Base-by-base conservation (phyloP, 2,888 invertebrate species). In the Nemoura dubitans region DNA sequence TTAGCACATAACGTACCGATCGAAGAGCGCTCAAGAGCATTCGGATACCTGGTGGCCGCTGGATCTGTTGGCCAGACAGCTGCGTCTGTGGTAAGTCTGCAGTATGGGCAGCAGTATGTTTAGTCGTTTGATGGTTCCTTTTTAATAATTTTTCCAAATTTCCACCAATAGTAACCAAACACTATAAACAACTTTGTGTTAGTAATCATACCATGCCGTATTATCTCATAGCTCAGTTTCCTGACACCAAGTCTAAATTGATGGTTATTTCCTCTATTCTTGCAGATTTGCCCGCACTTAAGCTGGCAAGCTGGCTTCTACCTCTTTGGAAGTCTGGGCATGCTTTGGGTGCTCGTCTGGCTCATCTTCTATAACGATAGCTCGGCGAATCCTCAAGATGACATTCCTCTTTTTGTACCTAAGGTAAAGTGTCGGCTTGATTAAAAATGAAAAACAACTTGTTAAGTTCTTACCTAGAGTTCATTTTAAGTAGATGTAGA, bases 31-130 rank as follows among this genome's bases (percentile, higher is more conserved):
- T 95, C 95, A 2, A 91, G 95, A 87, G 95, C 96, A 0, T 96
- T 96, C 91, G 95, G 95, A 21, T 96, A 96, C 90, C 91, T 96
- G 78, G 93, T 95, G 80, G 95, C 95, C 21, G 93, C 94, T 87
- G 96, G 96, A 76, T 95, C 95, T n/a, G 94, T 95, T 85, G 96
- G 96, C 14, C 96, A 96, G 92, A 95, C 95, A 43, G 93, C 95
- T 29, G 95, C 96, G 36, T 95, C 95, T 87, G 91, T 96, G 89
- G 94, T 95, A 91, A 92, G 93, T 91, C 27, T 30, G n/a, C n/a
- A n/a, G n/a, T n/a, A n/a, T n/a, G n/a, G n/a, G n/a, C n/a, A n/a
- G n/a, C n/a, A n/a, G n/a, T n/a, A n/a, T n/a, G n/a, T n/a, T n/a
- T n/a, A n/a, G n/a, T n/a, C n/a, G n/a, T n/a, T n/a, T n/a, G n/a